Conservation (phyloP, 1,140 invertebrate species). For the Anastatus disparis region DNA sequence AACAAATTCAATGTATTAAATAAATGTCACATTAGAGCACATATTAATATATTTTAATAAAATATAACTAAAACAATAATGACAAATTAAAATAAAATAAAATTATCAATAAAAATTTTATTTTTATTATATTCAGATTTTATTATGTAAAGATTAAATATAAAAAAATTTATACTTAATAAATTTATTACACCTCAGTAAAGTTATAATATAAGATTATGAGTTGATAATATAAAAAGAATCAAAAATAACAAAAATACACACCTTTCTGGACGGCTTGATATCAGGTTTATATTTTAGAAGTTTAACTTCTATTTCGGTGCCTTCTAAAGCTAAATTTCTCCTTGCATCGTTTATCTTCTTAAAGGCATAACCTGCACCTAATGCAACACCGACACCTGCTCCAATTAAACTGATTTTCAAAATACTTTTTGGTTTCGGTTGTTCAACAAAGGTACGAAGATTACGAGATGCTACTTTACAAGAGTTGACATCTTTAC, state of each 20-base stretch:
- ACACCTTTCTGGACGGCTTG: constrained; percentile 62
- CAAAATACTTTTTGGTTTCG: constrained; percentile 55
- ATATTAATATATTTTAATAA: too few species aligned
- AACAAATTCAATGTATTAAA: too few species aligned
- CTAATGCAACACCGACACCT: constrained; percentile 66
- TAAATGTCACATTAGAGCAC: too few species aligned
- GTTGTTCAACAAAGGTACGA: constrained; percentile 47
- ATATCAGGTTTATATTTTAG: constrained; percentile 67
- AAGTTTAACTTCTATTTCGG: constrained; percentile 59
- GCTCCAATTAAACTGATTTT: constrained; percentile 68
- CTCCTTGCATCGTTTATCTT: constrained; percentile 59
- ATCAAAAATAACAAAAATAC: constrained; percentile 3
- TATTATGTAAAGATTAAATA: too few species aligned
- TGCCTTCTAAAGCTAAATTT: constrained; percentile 63
- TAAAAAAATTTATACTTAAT: too few species aligned
- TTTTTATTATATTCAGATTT: too few species aligned
- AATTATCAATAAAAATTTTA: constrained; percentile 70
- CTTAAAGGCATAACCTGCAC: constrained; percentile 66
- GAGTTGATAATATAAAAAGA: too few species aligned
- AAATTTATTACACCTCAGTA: too few species aligned
- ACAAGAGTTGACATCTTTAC: constrained; percentile 27
- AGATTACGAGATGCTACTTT: constrained; percentile 31
- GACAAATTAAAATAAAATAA: constrained; percentile 59
- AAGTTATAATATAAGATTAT: too few species aligned
- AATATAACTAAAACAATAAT: too few species aligned